phyloP scores from a whole-genome alignment of 1,140 invertebrate genomes.

The Bombus consobrinus region DNA sequence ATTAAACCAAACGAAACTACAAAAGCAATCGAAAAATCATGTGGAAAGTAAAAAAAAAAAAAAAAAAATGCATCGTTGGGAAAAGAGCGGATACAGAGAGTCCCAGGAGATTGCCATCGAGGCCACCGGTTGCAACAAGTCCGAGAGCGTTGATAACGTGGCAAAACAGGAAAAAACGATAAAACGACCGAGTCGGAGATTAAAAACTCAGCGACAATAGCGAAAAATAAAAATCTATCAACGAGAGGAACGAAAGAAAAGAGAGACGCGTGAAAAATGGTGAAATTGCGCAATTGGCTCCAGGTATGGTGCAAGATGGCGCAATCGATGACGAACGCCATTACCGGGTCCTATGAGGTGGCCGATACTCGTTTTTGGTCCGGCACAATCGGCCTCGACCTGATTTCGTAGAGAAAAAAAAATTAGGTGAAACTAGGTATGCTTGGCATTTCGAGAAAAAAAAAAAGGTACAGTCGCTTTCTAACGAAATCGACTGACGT shows the following conservation, averaged over 20 bases:
- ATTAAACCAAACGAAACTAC: too few relatives aligned
- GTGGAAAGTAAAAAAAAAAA: not conserved
- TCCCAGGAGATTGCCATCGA: not conserved
- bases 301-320: slow-evolving; percentile 50
- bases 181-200: not conserved
- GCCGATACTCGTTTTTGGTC: slow-evolving; percentile 9
- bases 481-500: not conserved
- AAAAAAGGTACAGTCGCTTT: not conserved
- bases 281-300: slow-evolving; percentile 32
- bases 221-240: not conserved
- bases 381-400: slow-evolving; percentile 30
- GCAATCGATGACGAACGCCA: slow-evolving; percentile 45
- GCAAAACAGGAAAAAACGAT: not conserved
- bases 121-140: not conserved
- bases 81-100: not conserved
- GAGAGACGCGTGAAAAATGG: not conserved
- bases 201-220: not conserved
- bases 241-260: not conserved
- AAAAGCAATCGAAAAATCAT: too few relatives aligned
- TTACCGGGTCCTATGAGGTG: slow-evolving; percentile 41
- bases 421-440: slow-evolving; percentile 8
- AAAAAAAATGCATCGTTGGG: not conserved
- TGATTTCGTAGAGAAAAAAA: not conserved
- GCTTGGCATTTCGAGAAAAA: slow-evolving; percentile 9
- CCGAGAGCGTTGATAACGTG: not conserved